Conservation (phyloP, 2,797 vertebrate genomes). For the Tadarida brasiliensis region DNA sequence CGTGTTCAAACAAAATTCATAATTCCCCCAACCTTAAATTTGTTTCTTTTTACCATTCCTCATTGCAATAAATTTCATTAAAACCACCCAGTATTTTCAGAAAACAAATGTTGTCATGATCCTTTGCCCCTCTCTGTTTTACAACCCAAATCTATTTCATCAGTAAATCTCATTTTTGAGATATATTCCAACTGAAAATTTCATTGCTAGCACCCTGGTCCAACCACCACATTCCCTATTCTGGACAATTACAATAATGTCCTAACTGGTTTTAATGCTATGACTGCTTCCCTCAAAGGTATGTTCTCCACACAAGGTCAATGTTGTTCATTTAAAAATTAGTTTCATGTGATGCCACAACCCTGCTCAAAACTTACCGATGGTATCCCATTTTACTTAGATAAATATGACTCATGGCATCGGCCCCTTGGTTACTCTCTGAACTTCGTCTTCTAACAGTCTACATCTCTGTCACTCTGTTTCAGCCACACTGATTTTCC, state of each 20-base stretch:
- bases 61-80: background rate
- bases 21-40: background rate
- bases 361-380: background rate
- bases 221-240: background rate
- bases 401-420: background rate
- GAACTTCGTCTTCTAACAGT: background rate
- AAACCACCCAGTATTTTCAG: background rate
- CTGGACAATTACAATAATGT: background rate
- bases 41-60: background rate
- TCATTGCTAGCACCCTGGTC: background rate
- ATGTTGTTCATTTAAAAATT: background rate
- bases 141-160: background rate
- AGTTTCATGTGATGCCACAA: background rate
- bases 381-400: background rate
- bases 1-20: background rate
- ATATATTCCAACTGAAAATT: background rate
- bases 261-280: background rate
- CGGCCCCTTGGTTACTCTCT: background rate
- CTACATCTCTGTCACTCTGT: background rate
- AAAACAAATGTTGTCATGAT: background rate
- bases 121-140: background rate
- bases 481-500: background rate
- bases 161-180: background rate
- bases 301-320: background rate
- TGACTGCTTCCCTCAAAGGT: background rate